phyloP scores from a whole-genome alignment of 2,113 vertebrate species.

The Indri indri region DNA sequence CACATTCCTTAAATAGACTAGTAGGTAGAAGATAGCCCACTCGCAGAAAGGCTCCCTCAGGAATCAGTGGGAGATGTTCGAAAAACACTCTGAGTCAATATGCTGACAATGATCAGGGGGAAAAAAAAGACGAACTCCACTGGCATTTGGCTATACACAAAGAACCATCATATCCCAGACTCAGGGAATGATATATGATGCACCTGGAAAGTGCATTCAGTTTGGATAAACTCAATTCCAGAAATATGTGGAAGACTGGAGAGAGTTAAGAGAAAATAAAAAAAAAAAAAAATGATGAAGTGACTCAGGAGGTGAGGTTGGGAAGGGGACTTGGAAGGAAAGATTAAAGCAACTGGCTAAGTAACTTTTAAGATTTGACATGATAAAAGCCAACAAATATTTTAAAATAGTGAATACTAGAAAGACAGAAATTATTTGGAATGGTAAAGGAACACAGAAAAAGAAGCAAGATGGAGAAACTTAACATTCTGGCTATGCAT shows the following conservation, averaged over 20 bases:
- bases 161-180: slow-evolving; percentile 57
- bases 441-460: neutral
- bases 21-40: neutral
- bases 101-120: slow-evolving; percentile 44
- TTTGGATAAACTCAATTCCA: slow-evolving; percentile 69
- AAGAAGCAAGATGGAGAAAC: slow-evolving; percentile 20
- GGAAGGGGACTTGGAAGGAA: slow-evolving; percentile 21
- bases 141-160: slow-evolving; percentile 32
- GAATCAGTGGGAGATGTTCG: slow-evolving; percentile 39
- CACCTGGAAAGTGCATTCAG: slow-evolving; percentile 71
- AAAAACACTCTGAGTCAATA: slow-evolving; percentile 34
- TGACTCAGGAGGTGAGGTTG: slow-evolving; percentile 50
- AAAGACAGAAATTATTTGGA: slow-evolving; percentile 30
- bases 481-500: neutral
- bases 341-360: slow-evolving; percentile 65
- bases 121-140: neutral
- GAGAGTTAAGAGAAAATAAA: slow-evolving; percentile 62
- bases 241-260: slow-evolving; percentile 71
- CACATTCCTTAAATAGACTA: neutral
- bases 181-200: slow-evolving; percentile 58
- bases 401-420: slow-evolving; percentile 48
- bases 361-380: slow-evolving; percentile 59
- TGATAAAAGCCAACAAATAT: slow-evolving; percentile 58
- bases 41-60: slow-evolving; percentile 38
- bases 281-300: slow-evolving; percentile 58